These are phyloP conservation scores for Metallyticus violacea DNA, from an alignment of 2,888 invertebrate genomes.

Conservation along the genomic window DNA sequence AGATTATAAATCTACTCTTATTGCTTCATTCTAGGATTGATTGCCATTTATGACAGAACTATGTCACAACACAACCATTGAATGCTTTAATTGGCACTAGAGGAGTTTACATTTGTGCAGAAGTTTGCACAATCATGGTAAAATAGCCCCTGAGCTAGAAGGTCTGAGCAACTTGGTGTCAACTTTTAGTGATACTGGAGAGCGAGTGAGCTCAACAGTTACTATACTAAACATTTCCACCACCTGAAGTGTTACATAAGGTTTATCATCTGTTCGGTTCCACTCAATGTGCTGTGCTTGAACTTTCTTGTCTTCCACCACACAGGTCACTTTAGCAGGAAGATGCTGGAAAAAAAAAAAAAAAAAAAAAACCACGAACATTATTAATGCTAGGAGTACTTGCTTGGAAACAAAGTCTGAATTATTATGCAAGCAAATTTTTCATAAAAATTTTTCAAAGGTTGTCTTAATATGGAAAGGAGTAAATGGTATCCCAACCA, in stretches of 20 bases:
- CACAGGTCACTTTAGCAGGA: not conserved
- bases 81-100: not conserved
- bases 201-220: slow-evolving; percentile 16
- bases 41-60: no score
- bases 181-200: not conserved
- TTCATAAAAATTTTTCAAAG: no score
- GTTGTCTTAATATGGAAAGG: no score
- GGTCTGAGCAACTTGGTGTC: slow-evolving; percentile 25
- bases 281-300: slow-evolving; percentile 22
- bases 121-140: not conserved
- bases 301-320: slow-evolving; percentile 10
- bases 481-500: no score
- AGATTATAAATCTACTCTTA: no score
- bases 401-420: no score
- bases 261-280: not conserved
- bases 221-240: slow-evolving; percentile 29
- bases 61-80: no score
- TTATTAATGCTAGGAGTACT: no score
- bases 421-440: no score
- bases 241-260: slow-evolving; percentile 6
- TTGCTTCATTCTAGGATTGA: no score
- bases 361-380: not conserved
- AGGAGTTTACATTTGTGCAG: no score
- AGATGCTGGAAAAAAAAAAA: slow-evolving; percentile 18
- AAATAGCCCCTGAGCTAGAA: not conserved